These are phyloP conservation scores for Syrmaticus mikado DNA, from an alignment of 2,113 vertebrate genomes.

Conservation along the genomic window DNA sequence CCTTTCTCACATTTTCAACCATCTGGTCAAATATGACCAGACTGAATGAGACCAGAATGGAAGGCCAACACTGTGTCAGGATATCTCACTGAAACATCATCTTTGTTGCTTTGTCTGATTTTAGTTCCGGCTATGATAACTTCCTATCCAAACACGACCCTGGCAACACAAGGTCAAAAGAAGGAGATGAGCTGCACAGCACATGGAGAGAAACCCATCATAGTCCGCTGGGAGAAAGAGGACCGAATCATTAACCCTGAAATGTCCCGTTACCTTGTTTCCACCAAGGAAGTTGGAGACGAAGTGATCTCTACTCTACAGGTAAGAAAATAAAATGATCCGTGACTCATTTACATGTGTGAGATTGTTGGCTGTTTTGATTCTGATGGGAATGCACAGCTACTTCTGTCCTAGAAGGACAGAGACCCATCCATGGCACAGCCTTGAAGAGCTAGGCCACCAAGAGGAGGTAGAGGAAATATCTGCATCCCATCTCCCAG, in stretches of 20 bases:
- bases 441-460: neutral
- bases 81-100: neutral
- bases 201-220: conserved; percentile 97
- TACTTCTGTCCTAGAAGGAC: neutral
- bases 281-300: conserved; percentile 92
- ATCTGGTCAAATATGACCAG: neutral
- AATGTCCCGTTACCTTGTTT: conserved; percentile 95
- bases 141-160: conserved; percentile 96
- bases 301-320: conserved; percentile 96
- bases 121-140: conserved; percentile 99
- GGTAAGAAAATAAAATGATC: conserved; percentile 70
- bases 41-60: neutral
- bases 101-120: conserved; percentile 20
- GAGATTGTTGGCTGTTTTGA: neutral
- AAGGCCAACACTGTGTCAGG: neutral
- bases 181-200: conserved; percentile 97
- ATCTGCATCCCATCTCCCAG: neutral
- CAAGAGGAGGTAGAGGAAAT: neutral
- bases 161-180: conserved; percentile 96
- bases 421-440: accelerated
- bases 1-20: neutral
- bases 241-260: conserved; percentile 97
- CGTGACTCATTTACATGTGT: neutral
- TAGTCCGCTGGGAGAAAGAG: conserved; percentile 99
- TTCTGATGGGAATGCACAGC: neutral